Base-by-base conservation (phyloP, 2,888 invertebrate genomes). In the Mesoligia furuncula region DNA sequence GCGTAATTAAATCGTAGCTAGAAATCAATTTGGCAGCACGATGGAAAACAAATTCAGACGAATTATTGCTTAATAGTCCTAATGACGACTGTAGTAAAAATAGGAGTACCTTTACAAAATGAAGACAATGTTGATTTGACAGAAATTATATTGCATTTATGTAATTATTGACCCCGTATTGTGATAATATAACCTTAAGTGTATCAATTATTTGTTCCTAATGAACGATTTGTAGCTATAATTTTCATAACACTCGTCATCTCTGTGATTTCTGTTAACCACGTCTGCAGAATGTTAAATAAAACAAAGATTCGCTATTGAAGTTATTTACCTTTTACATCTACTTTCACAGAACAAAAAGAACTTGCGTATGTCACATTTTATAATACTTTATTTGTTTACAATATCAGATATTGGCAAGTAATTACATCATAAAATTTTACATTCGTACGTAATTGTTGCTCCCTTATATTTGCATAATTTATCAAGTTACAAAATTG, bases 101-200 rank as follows among this genome's bases (percentile, higher is more conserved):
- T 80, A 57, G 24, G 42, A 54, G 88, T 90, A 92, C 42, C 87
- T 88, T 88, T 81, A 81, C 85, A 85, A 85, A 78, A 87, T 77
- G 75, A 87, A 87, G 88, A 91, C 88, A 85, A 85, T 85, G 88
- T 89, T 76, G 45, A 64, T 73, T 87, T 87, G 83, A 85, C 87
- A 81, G 57, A 70, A 76, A 45, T 90, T 88, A 89, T 88, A 88
- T 89, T 94, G 95, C 94, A 95, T 95, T 95, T 94, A 93, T 91
- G 89, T 92, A 90, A 92, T 91, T 80, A 89, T 81, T 90, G 89
- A 90, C 89, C 90, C 89, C 90, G 88, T 90, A 93, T 93, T 94
- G 94, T 94, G 94, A 94, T 94, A 94, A 90, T 92, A 89, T 91
- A 88, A 89, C 86, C 88, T 65, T 92, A 93, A 92, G 90, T 90